Evolutionary conservation across 2,797 vertebrate species (phyloP), one percentile per base, ranked within the genome.

Genomic region (Myotis vivesi): DNA sequence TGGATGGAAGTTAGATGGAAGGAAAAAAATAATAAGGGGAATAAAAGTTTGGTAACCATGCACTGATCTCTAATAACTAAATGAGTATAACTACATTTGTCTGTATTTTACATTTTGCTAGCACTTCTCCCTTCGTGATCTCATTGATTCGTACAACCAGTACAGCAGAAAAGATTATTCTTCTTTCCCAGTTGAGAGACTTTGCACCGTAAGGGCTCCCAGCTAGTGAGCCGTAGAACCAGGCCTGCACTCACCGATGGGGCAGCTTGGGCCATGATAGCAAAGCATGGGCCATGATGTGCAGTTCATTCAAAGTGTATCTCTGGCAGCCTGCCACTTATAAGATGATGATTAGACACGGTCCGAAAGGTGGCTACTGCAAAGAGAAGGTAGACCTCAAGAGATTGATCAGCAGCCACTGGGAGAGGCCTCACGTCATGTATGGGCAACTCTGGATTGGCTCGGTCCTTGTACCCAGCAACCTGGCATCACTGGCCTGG

Each of bases 381-480:
- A 99, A 99, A 96, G 99, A 99, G 98, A 99, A 99, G 96, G 99
- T 99, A 97, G 99, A 99, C 95, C 99, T 99, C 95, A 99, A 99
- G 98, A 98, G 99, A 98, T 99, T 99, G 99, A 99, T 99, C 98
- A 99, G 99, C 96, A 99, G 99, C 94, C 99, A 99, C 97, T 99
- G 99, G 99, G 99, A 99, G 97, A 98, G 99, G 92, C 99, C 99
- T 0, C 99, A 99, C 0, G 99, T 99, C 94, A 99, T 99, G 99
- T 99, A 99, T 0, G 99, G 99, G 96, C 99, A 99, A 92, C 98
- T 99, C 98, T 99, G 95, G 99, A 99, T 97, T 99, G 99, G 99
- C 99, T 99, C 99, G 99, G 20, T 99, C 99, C 98, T 98, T 99
- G 84, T 99, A 95, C 99, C 82, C 99, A 99, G 99, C 99, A 99